phyloP scores from a whole-genome alignment of 2,888 invertebrate genomes.

The Zaprionus lineosus region DNA sequence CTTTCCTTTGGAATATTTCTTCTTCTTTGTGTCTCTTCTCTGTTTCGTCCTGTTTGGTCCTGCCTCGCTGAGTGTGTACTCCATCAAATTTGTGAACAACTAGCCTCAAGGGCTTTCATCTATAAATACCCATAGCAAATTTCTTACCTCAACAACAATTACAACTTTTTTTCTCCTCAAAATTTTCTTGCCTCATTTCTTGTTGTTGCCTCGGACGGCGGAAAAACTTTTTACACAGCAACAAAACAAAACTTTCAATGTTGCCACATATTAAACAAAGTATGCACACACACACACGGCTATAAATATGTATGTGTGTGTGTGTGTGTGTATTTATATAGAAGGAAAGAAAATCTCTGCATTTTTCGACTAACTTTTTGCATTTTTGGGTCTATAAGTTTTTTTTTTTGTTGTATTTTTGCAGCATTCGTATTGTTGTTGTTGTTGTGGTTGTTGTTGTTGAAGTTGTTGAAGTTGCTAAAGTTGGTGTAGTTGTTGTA shows the following conservation, averaged over 20 bases:
- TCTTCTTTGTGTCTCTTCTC: constrained; percentile 4
- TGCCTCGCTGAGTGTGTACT: constrained; percentile 31
- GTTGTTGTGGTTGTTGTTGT: constrained; percentile 24
- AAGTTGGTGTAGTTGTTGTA: constrained; percentile 25
- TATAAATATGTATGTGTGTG: background rate
- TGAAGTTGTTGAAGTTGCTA: constrained; percentile 17
- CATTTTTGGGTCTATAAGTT: constrained; percentile 52
- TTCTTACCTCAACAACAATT: constrained; percentile 74
- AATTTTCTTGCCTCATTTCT: constrained; percentile 24
- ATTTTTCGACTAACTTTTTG: constrained; percentile 57
- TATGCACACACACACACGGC: constrained; percentile 17
- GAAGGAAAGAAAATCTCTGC: constrained; percentile 33
- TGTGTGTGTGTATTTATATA: constrained; percentile 1
- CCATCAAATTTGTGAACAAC: constrained; percentile 35
- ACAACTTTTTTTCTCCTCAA: constrained; percentile 52
- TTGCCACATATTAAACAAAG: constrained; percentile 70
- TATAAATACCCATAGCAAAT: constrained; percentile 60
- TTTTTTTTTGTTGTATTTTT: constrained; percentile 43
- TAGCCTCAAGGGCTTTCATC: constrained; percentile 40
- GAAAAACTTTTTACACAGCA: constrained; percentile 55
- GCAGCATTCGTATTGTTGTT: constrained; percentile 38
- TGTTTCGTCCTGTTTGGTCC: too few relatives aligned
- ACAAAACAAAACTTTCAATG: constrained; percentile 66
- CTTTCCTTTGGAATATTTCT: background rate
- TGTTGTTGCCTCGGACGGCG: constrained; percentile 42